A percentile compares a stretch with the other conserved stretches of the same genome.
These are phyloP conservation scores for Naso thynnoides DNA, from an alignment of 2,797 vertebrate genomes.

Conservation along the genomic window DNA sequence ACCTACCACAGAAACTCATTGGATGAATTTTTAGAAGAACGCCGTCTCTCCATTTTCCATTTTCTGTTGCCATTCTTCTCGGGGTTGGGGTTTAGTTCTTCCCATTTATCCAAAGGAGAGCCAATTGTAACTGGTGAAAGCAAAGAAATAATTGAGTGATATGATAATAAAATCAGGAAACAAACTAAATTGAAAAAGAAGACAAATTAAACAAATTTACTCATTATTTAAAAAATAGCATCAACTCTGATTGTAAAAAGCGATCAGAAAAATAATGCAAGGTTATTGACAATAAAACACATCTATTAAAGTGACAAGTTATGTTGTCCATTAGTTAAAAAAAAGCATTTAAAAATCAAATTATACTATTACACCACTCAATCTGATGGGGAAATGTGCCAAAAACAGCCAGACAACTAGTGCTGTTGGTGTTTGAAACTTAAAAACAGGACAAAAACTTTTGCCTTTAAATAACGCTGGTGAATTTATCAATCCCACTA, in stretches of 20 bases:
- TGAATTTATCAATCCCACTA: slow-evolving; percentile 36
- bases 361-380: not conserved
- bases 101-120: slow-evolving; percentile 95
- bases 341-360: not conserved
- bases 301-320: not conserved
- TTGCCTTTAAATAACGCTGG: slow-evolving; percentile 22
- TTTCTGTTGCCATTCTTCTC: slow-evolving; percentile 90
- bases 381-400: not conserved
- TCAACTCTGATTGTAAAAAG: not conserved
- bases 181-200: not conserved
- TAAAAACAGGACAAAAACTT: slow-evolving; percentile 24
- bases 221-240: slow-evolving; percentile 9
- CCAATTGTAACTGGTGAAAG: slow-evolving; percentile 84
- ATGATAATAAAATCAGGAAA: slow-evolving; percentile 4
- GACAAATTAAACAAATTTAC: not conserved
- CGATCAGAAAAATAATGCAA: too few relatives aligned
- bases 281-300: not conserved
- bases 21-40: slow-evolving; percentile 92
- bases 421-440: not conserved
- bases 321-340: slow-evolving; percentile 27
- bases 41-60: slow-evolving; percentile 90
- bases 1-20: slow-evolving; percentile 95
- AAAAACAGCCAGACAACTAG: slow-evolving; percentile 17
- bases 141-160: slow-evolving; percentile 4
- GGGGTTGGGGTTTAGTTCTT: slow-evolving; percentile 90